Percentiles rank a stretch among this genome's conserved stretches.
phyloP scores from a whole-genome alignment of 92 coral and sea anemone species.

The Zoanthus gigantus region DNA sequence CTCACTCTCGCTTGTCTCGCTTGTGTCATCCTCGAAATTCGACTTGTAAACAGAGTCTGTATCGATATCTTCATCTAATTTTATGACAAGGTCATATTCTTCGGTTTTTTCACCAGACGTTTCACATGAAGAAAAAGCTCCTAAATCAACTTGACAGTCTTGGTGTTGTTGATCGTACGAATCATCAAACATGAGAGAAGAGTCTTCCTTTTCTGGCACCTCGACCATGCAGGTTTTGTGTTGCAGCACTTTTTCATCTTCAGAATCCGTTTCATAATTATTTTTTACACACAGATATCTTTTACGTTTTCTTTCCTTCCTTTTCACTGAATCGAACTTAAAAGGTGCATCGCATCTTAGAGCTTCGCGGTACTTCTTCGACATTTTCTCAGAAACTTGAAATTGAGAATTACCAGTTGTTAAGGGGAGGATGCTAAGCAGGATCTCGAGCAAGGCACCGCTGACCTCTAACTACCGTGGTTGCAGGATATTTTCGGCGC shows the following conservation, averaged over 20 bases:
- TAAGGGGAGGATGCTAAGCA: too few species aligned
- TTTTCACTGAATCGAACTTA: background rate
- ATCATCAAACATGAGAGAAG: background rate
- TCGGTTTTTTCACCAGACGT: background rate
- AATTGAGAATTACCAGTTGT: background rate
- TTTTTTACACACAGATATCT: background rate
- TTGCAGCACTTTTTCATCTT: background rate
- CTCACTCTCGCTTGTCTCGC: background rate
- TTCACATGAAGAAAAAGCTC: background rate
- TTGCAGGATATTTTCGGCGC: too few species aligned
- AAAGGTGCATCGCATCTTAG: background rate
- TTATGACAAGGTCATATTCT: background rate
- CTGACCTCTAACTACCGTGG: too few species aligned
- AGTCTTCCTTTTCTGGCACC: background rate
- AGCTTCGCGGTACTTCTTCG: background rate
- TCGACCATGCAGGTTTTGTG: background rate
- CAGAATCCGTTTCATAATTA: background rate
- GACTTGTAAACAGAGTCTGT: background rate
- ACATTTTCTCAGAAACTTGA: background rate
- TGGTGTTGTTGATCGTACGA: background rate
- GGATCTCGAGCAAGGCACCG: too few species aligned
- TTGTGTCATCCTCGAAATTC: background rate
- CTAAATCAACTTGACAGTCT: background rate
- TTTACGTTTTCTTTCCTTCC: background rate
- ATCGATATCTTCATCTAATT: background rate